These are phyloP conservation scores for Paracentrotus lividus DNA, from an alignment of 53 echinoderm and acorn worm genomes.

Conservation along the genomic window DNA sequence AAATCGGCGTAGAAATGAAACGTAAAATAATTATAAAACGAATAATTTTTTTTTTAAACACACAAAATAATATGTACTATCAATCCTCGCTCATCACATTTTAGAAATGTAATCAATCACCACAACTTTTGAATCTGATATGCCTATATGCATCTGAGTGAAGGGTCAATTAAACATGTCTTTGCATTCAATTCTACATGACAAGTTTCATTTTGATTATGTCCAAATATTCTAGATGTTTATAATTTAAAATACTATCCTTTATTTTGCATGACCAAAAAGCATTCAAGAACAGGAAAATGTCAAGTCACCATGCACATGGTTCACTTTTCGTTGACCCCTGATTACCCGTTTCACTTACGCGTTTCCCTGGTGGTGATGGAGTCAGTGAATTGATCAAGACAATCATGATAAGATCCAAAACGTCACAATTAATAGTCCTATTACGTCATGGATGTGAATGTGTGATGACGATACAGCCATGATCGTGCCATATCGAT, in stretches of 20 bases:
- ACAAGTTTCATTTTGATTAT: background rate
- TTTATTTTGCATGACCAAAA: background rate
- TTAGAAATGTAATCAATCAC: too few species aligned
- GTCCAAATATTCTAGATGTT: too few species aligned
- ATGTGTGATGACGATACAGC: background rate
- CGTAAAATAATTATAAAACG: too few species aligned
- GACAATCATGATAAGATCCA: background rate
- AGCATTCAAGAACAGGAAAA: background rate
- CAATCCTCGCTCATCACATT: too few species aligned
- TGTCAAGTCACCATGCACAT: background rate
- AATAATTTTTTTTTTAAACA: too few species aligned
- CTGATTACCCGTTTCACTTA: background rate
- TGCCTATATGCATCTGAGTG: background rate
- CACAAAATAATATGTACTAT: too few species aligned
- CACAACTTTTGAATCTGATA: too few species aligned
- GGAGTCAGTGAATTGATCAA: slow-evolving; percentile 2
- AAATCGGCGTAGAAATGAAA: too few species aligned
- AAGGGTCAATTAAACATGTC: background rate
- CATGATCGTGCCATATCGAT: background rate
- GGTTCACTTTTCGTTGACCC: slow-evolving; percentile 28
- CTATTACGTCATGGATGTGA: background rate
- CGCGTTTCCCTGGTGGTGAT: background rate
- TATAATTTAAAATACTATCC: too few species aligned
- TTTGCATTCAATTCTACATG: background rate
- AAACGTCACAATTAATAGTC: background rate